Evolutionary conservation across 37 sponge, comb jelly and placozoan genomes (phyloP).

Genomic region (Spongia lamella): DNA sequence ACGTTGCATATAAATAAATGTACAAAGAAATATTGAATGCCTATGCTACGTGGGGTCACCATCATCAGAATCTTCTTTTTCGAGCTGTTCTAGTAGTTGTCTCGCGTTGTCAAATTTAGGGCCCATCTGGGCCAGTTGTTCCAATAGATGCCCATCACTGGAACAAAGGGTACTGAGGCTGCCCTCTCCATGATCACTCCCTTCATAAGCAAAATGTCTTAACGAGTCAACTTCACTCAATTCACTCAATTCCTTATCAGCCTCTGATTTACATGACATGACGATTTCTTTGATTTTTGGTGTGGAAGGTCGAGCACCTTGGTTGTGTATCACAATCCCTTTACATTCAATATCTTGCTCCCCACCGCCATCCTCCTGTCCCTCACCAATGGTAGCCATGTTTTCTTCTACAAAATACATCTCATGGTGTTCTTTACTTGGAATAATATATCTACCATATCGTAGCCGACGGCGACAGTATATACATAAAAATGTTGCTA

Average conservation of each 20-base stretch:
- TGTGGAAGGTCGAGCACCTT: constrained; percentile 14
- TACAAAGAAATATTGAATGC: too few species aligned
- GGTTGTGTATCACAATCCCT: background rate
- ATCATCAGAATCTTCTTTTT: constrained; percentile 6
- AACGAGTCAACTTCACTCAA: constrained; percentile 36
- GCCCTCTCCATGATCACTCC: background rate
- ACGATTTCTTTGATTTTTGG: constrained; percentile 36
- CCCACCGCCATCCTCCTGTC: background rate
- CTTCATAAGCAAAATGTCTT: constrained; percentile 32
- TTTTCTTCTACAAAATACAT: too few species aligned
- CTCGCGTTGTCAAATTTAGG: constrained; percentile 25
- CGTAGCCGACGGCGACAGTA: background rate
- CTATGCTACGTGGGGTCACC: background rate
- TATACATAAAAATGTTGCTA: too few species aligned
- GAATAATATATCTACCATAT: too few species aligned
- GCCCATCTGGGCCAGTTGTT: constrained; percentile 42
- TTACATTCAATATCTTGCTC: background rate
- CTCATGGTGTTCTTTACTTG: too few species aligned
- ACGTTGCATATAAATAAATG: too few species aligned
- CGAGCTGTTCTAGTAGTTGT: constrained; percentile 6
- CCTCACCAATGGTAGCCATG: background rate
- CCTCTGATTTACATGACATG: constrained; percentile 9
- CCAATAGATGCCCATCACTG: constrained; percentile 30
- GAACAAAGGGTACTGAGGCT: constrained; percentile 45
- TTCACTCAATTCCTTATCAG: background rate